These are phyloP conservation scores for Drosophila sordidula DNA, from an alignment of 2,888 invertebrate species.

Conservation along the genomic window DNA sequence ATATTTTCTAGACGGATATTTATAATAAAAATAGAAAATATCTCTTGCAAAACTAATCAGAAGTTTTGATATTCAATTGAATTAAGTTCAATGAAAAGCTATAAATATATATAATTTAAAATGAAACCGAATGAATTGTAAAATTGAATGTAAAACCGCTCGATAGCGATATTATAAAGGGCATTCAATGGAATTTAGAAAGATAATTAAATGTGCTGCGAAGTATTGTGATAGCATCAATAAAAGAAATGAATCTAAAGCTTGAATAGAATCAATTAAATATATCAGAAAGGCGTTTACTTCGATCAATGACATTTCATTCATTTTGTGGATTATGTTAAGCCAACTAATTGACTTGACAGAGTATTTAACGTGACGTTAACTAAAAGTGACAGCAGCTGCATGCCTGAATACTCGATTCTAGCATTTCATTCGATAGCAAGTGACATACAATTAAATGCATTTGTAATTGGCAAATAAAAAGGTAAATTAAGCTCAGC, in stretches of 20 bases:
- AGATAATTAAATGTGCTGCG: too few species aligned
- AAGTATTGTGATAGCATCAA: neutral
- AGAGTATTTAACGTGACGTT: neutral
- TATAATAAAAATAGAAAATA: too few species aligned
- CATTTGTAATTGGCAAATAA: neutral
- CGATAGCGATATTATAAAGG: neutral
- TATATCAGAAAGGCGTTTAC: slow-evolving; percentile 3
- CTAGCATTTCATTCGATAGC: slow-evolving; percentile 2
- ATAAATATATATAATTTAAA: neutral
- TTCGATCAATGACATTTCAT: neutral
- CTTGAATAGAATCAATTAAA: neutral
- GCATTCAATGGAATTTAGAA: neutral
- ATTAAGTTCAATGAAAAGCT: too few species aligned
- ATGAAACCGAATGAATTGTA: neutral
- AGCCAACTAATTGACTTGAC: slow-evolving; percentile 3
- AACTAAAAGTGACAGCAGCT: slow-evolving; percentile 3
- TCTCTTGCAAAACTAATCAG: too few species aligned
- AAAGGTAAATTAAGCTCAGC: neutral
- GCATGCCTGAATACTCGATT: neutral
- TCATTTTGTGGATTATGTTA: slow-evolving; percentile 10
- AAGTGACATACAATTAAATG: slow-evolving; percentile 11
- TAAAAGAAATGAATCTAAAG: neutral
- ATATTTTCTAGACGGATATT: too few species aligned
- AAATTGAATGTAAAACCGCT: neutral
- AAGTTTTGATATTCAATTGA: too few species aligned